A percentile compares a stretch with the other conserved stretches of the same genome.
Evolutionary conservation across 1,140 invertebrate genomes (phyloP).

Genomic region (Magallana angulata): DNA sequence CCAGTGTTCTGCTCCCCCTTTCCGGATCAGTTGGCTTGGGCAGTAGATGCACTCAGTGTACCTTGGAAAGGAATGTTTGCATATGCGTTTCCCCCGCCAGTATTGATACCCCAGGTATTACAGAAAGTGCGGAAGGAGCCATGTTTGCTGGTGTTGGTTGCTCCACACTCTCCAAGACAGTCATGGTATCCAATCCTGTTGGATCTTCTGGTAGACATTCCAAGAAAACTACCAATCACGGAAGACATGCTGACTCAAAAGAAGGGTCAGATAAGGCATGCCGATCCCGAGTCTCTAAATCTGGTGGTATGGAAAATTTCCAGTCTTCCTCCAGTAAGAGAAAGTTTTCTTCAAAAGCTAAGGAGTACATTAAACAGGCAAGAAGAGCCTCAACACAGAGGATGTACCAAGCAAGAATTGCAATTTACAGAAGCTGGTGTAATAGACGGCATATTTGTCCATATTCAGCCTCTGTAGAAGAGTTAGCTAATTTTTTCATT

Average conservation of each 20-base stretch:
- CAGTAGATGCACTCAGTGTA: background rate
- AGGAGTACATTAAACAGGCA: background rate
- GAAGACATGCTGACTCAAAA: conserved; percentile 26
- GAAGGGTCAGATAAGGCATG: background rate
- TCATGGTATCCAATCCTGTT: conserved; percentile 30
- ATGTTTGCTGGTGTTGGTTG: conserved; percentile 38
- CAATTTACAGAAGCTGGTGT: conserved; percentile 11
- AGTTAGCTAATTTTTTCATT: conserved; percentile 37
- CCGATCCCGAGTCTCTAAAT: background rate
- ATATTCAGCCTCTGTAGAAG: conserved; percentile 14
- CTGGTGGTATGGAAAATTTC: conserved; percentile 34
- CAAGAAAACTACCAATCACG: background rate
- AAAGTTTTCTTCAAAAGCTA: conserved; percentile 43
- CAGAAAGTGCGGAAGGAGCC: conserved; percentile 39
- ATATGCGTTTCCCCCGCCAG: conserved; percentile 41
- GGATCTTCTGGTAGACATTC: conserved; percentile 29
- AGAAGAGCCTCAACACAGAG: background rate
- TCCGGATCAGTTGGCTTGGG: conserved; percentile 29
- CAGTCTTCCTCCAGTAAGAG: background rate
- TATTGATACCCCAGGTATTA: background rate
- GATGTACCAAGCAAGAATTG: conserved; percentile 11
- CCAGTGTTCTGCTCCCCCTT: conserved; percentile 22
- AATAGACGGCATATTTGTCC: background rate
- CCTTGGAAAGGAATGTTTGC: conserved; percentile 39
- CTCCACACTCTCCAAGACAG: conserved; percentile 39